These are phyloP conservation scores for Ormyrus thymus DNA, from an alignment of 2,888 invertebrate genomes.

Conservation along the genomic window DNA sequence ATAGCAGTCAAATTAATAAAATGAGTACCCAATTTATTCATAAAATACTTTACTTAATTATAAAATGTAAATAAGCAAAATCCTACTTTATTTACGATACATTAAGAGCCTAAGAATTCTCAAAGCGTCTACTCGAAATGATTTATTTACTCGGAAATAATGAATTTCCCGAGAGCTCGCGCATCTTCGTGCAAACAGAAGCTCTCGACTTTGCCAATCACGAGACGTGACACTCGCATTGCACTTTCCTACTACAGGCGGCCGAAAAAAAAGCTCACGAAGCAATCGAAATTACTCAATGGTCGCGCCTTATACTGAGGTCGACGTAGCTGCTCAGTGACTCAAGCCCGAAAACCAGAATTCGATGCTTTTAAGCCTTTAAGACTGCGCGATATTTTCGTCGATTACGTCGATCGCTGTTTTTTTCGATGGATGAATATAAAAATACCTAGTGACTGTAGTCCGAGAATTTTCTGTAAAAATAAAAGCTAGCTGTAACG, in stretches of 20 bases:
- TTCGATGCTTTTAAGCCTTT: neutral
- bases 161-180: neutral
- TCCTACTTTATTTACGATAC: too few species aligned
- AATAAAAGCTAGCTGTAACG: neutral
- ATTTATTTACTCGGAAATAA: conserved; percentile 12
- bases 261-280: conserved; percentile 21
- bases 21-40: too few species aligned
- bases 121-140: neutral
- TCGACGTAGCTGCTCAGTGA: neutral
- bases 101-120: too few species aligned
- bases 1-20: too few species aligned
- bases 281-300: conserved; percentile 1
- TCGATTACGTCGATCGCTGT: neutral
- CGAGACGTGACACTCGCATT: conserved; percentile 9
- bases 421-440: neutral
- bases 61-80: too few species aligned
- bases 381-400: conserved; percentile 12
- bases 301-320: conserved; percentile 34
- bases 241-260: neutral
- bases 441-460: neutral
- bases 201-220: conserved; percentile 24
- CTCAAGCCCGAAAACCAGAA: conserved; percentile 21
- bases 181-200: conserved; percentile 15
- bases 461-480: neutral
- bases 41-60: too few species aligned